Evolutionary conservation across 2,113 vertebrate genomes (phyloP).

Genomic region (Cacatua alba): DNA sequence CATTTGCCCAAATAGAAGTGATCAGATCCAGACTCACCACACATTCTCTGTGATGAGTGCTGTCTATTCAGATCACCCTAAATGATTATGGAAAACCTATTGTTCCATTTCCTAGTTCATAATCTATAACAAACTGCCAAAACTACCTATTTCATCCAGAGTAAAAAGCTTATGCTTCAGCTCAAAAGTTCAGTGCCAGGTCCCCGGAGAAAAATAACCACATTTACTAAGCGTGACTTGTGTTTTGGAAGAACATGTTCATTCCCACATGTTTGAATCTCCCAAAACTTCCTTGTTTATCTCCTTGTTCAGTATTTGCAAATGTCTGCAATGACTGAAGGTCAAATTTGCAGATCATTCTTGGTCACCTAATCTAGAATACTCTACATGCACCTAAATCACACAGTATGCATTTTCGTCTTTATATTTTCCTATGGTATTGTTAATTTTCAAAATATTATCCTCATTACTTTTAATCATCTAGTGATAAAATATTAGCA

Average conservation of each 20-base stretch:
- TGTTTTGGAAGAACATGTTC: conserved; percentile 32
- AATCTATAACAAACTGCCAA: not conserved
- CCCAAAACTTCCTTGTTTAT: conserved; percentile 9
- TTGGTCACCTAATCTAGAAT: not conserved
- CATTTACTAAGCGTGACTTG: conserved; percentile 8
- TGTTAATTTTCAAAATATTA: not conserved
- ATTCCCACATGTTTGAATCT: not conserved
- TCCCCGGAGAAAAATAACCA: conserved; percentile 29
- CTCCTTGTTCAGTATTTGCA: conserved; percentile 5
- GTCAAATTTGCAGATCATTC: not conserved
- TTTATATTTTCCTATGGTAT: not conserved
- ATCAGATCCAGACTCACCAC: not conserved
- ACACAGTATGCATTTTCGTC: not conserved
- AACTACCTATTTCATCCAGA: not conserved
- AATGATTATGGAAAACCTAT: not conserved
- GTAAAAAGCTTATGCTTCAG: not conserved
- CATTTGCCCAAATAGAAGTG: not conserved
- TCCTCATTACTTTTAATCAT: not conserved
- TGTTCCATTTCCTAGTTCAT: conserved; percentile 13
- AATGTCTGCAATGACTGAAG: not conserved
- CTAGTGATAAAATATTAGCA: not conserved
- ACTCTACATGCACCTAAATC: not conserved
- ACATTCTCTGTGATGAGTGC: not conserved
- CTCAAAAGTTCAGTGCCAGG: conserved; percentile 23
- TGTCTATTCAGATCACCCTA: not conserved